phyloP scores from a whole-genome alignment of 2,888 invertebrate species.

The Pandemis corylana region DNA sequence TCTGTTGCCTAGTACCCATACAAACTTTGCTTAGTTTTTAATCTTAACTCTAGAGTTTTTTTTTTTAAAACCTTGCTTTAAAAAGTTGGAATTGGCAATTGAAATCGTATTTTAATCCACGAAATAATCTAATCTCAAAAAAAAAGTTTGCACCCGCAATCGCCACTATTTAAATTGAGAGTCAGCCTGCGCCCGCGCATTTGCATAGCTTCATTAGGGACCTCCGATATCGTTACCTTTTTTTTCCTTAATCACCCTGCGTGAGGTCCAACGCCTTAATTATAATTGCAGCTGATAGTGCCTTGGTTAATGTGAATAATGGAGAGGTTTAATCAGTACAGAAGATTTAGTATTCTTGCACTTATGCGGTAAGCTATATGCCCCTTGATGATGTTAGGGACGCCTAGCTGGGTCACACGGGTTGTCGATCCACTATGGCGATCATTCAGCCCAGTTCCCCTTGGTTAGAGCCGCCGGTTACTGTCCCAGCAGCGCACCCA shows the following conservation, averaged over 20 bases:
- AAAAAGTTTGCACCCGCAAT: neutral
- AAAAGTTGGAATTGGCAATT: neutral
- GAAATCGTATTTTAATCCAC: neutral
- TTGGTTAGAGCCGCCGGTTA: too few species aligned
- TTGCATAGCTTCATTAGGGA: constrained; percentile 72
- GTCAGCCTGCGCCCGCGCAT: constrained; percentile 55
- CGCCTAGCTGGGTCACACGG: too few species aligned
- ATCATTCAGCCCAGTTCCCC: too few species aligned
- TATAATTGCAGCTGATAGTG: constrained; percentile 60
- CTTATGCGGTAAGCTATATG: too few species aligned
- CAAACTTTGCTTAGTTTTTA: too few species aligned
- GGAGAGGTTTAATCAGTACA: constrained; percentile 16
- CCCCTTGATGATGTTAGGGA: too few species aligned
- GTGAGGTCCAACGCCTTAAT: constrained; percentile 76
- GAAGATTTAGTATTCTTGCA: neutral
- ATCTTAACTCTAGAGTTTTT: too few species aligned
- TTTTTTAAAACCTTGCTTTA: too few species aligned
- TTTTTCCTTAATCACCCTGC: constrained; percentile 58
- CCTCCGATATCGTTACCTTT: constrained; percentile 52
- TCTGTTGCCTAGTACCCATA: too few species aligned
- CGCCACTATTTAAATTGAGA: constrained; percentile 13
- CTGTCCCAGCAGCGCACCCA: too few species aligned
- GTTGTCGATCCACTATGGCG: too few species aligned
- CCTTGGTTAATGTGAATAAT: constrained; percentile 47
- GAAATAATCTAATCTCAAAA: neutral